Conservation (phyloP, 2,888 invertebrate genomes). For the Aquatica leii region DNA sequence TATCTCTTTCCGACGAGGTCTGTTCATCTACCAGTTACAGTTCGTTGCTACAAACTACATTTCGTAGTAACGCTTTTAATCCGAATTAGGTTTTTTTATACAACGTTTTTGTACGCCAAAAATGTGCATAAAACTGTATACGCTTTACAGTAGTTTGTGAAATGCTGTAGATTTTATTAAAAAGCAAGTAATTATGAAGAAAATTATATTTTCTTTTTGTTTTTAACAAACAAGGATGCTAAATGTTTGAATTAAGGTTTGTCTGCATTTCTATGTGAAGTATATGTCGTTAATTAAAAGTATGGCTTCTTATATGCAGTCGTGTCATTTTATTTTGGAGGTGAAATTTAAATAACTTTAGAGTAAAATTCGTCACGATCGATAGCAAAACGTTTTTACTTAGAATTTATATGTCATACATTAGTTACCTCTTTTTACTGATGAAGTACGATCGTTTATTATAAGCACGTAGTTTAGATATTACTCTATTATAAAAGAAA, state of each 20-base stretch:
- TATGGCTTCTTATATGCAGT: slow-evolving; percentile 26
- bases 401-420: not conserved
- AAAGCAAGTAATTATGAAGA: no score
- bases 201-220: no score
- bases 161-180: no score
- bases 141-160: no score
- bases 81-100: no score
- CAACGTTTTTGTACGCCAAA: no score
- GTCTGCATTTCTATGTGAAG: slow-evolving; percentile 15
- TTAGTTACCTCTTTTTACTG: not conserved
- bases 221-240: no score
- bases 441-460: slow-evolving; percentile 29
- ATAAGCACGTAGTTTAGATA: slow-evolving; percentile 38
- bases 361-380: no score
- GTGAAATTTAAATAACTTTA: slow-evolving; percentile 14
- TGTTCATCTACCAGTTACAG: not conserved
- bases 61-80: no score
- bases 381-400: not conserved
- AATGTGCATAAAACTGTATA: no score
- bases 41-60: slow-evolving; percentile 8
- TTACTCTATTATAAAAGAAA: slow-evolving; percentile 41
- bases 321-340: slow-evolving; percentile 30
- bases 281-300: slow-evolving; percentile 30
- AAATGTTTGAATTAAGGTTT: no score
- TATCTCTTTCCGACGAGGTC: slow-evolving; percentile 4